Base-by-base conservation (phyloP, 2,113 vertebrate genomes). In the Zosterops borbonicus region DNA sequence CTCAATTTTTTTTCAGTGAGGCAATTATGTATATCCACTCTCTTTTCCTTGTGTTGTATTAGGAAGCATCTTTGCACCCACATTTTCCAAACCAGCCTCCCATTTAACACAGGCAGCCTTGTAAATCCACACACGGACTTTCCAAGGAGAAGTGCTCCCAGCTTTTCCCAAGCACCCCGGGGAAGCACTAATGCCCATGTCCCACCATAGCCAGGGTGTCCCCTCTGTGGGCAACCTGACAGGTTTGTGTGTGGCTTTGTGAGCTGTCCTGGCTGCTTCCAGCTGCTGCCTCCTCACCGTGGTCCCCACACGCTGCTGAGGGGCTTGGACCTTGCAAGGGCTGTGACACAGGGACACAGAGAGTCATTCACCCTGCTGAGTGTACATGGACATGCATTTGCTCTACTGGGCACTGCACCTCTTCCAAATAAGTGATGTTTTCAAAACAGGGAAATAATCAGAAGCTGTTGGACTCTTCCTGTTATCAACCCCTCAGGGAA, bases 251-350 rank as follows among this genome's bases (percentile, higher is more conserved):
- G 58, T 84, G 58, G 17, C 23, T 12, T 14, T 19, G 9, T 6
- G 5, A 23, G 37, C 74, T 35, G 29, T 23, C 37, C 49, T 5
- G 31, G 4, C 14, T 5, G 2, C 33, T 74, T 25, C 24, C 55
- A 10, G 60, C 65, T 15, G 55, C n/a, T 41, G 60, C n/a, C 71
- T 41, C 20, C 71, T 55, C 3, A 0, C 60, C 0, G 0, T 2
- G 9, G 17, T 25, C 31, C 50, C 65, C 60, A 1, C 53, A 25
- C 0, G 0, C 73, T 37, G 31, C 53, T 4, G 18, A 23, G 20
- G 24, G 19, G 28, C 25, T 85, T 31, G 20, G 13, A 12, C 18
- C 44, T 37, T 37, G 12, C 14, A 17, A 55, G 33, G 14, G 47
- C 75, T 4, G 4, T 50, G 70, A 31, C 7, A 3, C 0, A 2